phyloP scores from a whole-genome alignment of 2,797 vertebrate genomes.

The Diplodus sargus region DNA sequence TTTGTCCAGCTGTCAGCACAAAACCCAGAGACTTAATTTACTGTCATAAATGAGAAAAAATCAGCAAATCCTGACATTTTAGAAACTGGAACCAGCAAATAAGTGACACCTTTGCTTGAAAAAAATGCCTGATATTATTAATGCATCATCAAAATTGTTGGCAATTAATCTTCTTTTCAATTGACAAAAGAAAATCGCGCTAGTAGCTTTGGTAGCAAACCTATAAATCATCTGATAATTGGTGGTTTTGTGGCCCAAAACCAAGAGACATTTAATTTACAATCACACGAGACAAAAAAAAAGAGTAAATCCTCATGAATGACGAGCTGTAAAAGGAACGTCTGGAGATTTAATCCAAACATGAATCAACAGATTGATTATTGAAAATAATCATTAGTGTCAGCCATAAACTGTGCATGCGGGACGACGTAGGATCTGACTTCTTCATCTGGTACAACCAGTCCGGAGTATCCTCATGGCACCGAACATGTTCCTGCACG shows the following conservation, averaged over 20 bases:
- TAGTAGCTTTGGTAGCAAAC: too few relatives aligned
- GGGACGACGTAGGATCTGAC: neutral
- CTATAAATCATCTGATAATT: too few relatives aligned
- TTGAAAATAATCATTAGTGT: neutral
- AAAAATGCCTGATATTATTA: too few relatives aligned
- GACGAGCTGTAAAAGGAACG: neutral
- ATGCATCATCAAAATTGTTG: neutral
- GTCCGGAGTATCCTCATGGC: neutral
- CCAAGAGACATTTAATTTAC: neutral
- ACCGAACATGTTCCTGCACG: constrained; percentile 28
- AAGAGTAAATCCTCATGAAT: neutral
- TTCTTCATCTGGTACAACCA: neutral
- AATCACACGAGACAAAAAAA: neutral
- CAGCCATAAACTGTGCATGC: neutral
- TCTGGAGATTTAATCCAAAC: neutral
- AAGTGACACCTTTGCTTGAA: too few relatives aligned
- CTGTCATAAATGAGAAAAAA: too few relatives aligned
- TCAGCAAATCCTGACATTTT: too few relatives aligned
- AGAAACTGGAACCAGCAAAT: too few relatives aligned
- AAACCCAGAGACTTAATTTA: too few relatives aligned
- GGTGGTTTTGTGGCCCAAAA: neutral
- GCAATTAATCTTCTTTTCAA: too few relatives aligned
- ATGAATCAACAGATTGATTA: neutral
- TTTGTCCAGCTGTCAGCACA: too few relatives aligned
- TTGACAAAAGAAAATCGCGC: too few relatives aligned